Evolutionary conservation across 2,888 invertebrate genomes (phyloP), one percentile per base, ranked within the genome.

Genomic region (Nomada goodeniana): DNA sequence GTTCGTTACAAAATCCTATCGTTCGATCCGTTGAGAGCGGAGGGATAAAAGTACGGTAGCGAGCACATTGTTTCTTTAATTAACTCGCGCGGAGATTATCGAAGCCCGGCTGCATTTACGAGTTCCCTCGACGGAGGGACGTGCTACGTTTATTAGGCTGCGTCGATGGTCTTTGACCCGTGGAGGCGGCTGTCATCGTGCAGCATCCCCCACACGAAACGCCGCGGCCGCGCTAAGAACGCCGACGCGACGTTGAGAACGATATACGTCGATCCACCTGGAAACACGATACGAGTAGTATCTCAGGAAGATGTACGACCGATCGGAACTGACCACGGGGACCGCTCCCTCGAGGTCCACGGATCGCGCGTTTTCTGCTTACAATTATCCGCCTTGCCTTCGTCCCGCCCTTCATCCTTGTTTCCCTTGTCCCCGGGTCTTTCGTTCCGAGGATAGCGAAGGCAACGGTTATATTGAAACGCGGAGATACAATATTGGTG

Each of bases 251-350:
- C 85, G 78, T 59, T 61, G 59, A 75, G 80, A 78, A 88, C 73
- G 84, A 84, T 86, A 86, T 81, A 79, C 79, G 76, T 78, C 82
- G 80, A 88, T 82, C 78, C 70, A 84, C 85, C 79, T 79, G 86
- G 89, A 89, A 91, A 91, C 89, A 89, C 88, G 88, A 91, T 89
- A 86, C 89, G 79, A 84, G 82, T 83, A 88, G 86, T 90, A 89
- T 90, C 88, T 89, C 89, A 89, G 84, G 84, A 87, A 90, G 88
- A 90, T 87, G 87, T 89, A 90, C 88, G 89, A 86, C 86, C 89
- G 87, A 89, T 90, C 87, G 87, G 80, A 80, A 82, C 83, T 83
- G 57, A 78, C 83, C 78, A 65, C 71, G 75, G 13, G 71, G 79
- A 82, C 79, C 68, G 80, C 82, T 65, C 82, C 67, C 78, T 70